A percentile compares a stretch with the other conserved stretches of the same genome.
These are phyloP conservation scores for Echiichthys vipera DNA, from an alignment of 2,797 vertebrate species.

Conservation along the genomic window DNA sequence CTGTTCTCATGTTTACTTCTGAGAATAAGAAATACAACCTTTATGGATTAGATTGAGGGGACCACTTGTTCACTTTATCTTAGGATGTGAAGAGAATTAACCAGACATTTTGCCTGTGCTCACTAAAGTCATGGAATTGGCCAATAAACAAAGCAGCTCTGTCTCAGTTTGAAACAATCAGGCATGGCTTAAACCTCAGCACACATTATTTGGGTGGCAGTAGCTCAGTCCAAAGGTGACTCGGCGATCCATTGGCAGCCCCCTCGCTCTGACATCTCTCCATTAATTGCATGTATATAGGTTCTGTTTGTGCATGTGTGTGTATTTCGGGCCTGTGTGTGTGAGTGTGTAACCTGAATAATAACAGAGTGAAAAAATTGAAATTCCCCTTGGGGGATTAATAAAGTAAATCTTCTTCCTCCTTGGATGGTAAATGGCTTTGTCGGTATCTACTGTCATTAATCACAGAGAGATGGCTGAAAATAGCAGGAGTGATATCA, in stretches of 20 bases:
- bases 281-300: too few relatives aligned
- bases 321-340: too few relatives aligned
- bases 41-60: neutral
- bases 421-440: neutral
- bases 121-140: neutral
- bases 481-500: neutral
- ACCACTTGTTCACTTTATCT: neutral
- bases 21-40: neutral
- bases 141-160: neutral
- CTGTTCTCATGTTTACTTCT: neutral
- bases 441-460: slow-evolving; percentile 9
- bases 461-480: neutral
- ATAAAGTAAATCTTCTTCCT: slow-evolving; percentile 3
- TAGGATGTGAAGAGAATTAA: neutral
- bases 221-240: too few relatives aligned
- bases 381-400: too few relatives aligned
- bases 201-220: too few relatives aligned
- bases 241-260: too few relatives aligned
- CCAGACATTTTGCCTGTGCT: neutral
- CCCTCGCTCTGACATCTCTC: too few relatives aligned
- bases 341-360: too few relatives aligned
- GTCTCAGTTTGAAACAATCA: neutral
- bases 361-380: too few relatives aligned
- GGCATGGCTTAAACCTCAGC: neutral
- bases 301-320: too few relatives aligned